Evolutionary conservation across 2,888 invertebrate genomes (phyloP).

Genomic region (Pammene fasciana): DNA sequence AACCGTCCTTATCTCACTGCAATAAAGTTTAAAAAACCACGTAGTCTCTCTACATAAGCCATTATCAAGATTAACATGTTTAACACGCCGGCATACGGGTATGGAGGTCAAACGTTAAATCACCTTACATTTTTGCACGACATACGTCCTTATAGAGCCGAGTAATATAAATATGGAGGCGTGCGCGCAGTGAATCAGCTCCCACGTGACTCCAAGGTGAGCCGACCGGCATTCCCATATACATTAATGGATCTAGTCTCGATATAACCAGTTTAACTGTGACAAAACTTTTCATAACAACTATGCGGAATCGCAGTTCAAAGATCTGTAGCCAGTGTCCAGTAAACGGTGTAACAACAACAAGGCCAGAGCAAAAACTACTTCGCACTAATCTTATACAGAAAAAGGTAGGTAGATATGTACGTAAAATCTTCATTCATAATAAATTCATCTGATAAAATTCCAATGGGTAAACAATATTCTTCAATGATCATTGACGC

Average conservation of each 20-base stretch:
- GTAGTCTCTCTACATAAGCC: background rate
- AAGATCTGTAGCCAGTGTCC: background rate
- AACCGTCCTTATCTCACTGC: background rate
- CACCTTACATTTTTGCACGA: background rate
- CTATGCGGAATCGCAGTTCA: background rate
- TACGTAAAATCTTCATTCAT: background rate
- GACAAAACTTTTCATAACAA: background rate
- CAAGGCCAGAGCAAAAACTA: constrained; percentile 45
- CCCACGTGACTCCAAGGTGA: constrained; percentile 74
- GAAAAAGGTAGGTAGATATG: background rate
- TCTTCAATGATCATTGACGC: constrained; percentile 21
- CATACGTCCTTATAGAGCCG: constrained; percentile 14
- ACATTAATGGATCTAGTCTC: background rate
- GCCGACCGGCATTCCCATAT: constrained; percentile 44
- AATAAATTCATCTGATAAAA: background rate
- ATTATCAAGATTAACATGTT: background rate
- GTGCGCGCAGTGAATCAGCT: constrained; percentile 61
- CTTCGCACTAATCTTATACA: background rate
- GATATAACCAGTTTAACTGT: background rate
- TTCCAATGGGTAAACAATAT: constrained; percentile 25
- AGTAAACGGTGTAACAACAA: background rate
- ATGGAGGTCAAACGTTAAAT: constrained; percentile 9
- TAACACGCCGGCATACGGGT: background rate
- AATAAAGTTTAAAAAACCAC: background rate
- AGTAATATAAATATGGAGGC: constrained; percentile 35